phyloP scores from a whole-genome alignment of 37 sponge, comb jelly and placozoan genomes.

The Chondrilla cf. caribensis region DNA sequence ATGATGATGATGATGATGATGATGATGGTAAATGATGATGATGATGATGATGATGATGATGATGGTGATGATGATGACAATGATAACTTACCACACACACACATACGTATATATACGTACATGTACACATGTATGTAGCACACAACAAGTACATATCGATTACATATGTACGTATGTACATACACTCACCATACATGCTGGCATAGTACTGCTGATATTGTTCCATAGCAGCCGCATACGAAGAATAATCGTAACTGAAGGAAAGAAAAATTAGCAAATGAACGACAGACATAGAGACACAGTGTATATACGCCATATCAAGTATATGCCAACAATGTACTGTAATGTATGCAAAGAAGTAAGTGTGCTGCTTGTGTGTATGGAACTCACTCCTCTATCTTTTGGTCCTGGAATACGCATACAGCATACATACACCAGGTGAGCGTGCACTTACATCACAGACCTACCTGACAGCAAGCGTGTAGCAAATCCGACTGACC shows the following conservation, averaged over 20 bases:
- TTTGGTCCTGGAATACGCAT: too few relatives aligned
- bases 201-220: conserved; percentile 22
- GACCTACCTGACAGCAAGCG: too few relatives aligned
- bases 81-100: background rate
- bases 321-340: too few relatives aligned
- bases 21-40: background rate
- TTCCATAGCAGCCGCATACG: background rate
- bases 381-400: too few relatives aligned
- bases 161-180: background rate
- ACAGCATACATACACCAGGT: background rate
- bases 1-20: too few relatives aligned
- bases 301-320: too few relatives aligned
- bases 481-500: too few relatives aligned
- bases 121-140: background rate
- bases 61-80: background rate
- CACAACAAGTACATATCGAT: background rate
- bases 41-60: too few relatives aligned
- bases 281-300: too few relatives aligned
- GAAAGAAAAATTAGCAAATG: background rate
- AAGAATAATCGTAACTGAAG: conserved; percentile 2
- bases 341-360: too few relatives aligned
- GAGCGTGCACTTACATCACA: background rate
- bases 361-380: too few relatives aligned
- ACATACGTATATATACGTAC: background rate
- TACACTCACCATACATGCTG: background rate